A percentile compares a stretch with the other conserved stretches of the same genome.
These are phyloP conservation scores for Dryobota labecula DNA, from an alignment of 2,888 invertebrate genomes.

Conservation along the genomic window DNA sequence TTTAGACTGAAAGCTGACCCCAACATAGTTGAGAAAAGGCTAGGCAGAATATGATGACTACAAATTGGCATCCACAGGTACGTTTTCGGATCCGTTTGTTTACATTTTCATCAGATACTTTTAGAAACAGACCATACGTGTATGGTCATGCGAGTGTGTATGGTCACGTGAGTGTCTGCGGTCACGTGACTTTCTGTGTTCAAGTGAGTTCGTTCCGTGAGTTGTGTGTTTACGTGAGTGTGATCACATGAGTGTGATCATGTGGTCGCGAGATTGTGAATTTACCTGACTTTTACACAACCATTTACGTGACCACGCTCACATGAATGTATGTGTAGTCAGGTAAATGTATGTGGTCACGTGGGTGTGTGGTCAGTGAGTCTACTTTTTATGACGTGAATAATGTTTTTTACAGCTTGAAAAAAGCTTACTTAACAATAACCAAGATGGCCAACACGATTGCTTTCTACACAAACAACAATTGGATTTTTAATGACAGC, in stretches of 20 bases:
- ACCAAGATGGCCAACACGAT: conserved; percentile 51
- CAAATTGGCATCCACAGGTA: neutral
- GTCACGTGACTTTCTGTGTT: neutral
- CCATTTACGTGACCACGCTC: too few species aligned
- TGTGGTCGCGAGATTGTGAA: too few species aligned
- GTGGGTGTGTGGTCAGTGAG: neutral
- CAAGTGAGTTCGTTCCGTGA: neutral
- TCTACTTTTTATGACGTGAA: neutral
- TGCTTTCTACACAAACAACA: conserved; percentile 58
- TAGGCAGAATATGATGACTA: too few species aligned
- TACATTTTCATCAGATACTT: neutral
- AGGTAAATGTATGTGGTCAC: neutral
- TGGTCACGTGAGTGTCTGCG: too few species aligned
- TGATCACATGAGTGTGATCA: neutral
- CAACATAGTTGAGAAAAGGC: too few species aligned
- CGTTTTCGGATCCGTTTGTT: neutral
- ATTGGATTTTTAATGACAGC: conserved; percentile 64
- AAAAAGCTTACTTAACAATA: conserved; percentile 66
- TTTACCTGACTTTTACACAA: too few species aligned
- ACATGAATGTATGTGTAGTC: neutral
- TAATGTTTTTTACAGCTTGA: conserved; percentile 58
- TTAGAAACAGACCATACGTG: neutral
- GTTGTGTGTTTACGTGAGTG: neutral
- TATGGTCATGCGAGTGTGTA: too few species aligned
- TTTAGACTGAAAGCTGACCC: too few species aligned